These are phyloP conservation scores for Mycteria americana DNA, from an alignment of 2,797 vertebrate genomes.

Conservation along the genomic window DNA sequence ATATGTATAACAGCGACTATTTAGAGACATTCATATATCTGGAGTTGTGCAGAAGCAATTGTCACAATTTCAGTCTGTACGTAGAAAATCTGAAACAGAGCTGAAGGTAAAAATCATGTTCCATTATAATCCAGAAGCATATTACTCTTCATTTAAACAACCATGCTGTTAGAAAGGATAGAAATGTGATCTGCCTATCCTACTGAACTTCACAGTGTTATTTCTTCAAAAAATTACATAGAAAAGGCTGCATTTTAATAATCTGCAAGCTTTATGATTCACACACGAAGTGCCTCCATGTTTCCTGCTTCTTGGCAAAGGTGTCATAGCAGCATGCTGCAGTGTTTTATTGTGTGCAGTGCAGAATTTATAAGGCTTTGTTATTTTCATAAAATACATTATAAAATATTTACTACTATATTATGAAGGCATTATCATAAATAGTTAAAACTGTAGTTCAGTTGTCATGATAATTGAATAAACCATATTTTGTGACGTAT, in stretches of 20 bases:
- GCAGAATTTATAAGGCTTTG: background rate
- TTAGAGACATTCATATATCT: background rate
- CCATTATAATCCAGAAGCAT: background rate
- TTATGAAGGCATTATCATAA: background rate
- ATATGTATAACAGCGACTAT: background rate
- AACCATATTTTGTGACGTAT: background rate
- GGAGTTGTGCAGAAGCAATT: background rate
- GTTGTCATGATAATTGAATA: background rate
- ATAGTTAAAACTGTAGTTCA: background rate
- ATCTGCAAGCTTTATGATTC: background rate
- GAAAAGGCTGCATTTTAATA: background rate
- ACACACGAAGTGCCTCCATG: background rate
- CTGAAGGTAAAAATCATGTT: background rate
- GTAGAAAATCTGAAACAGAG: background rate
- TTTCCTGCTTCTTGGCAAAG: background rate
- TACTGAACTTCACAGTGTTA: background rate
- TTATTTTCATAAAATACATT: constrained; percentile 9
- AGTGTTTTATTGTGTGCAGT: background rate
- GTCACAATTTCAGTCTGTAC: background rate
- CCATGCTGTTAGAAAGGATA: background rate
- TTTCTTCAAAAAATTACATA: background rate
- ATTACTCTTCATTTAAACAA: background rate
- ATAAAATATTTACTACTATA: constrained; percentile 19
- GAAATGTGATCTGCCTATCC: background rate
- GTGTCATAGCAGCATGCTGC: background rate